Evolutionary conservation across 1,140 invertebrate species (phyloP).

Genomic region (Heliconius eleuchia): DNA sequence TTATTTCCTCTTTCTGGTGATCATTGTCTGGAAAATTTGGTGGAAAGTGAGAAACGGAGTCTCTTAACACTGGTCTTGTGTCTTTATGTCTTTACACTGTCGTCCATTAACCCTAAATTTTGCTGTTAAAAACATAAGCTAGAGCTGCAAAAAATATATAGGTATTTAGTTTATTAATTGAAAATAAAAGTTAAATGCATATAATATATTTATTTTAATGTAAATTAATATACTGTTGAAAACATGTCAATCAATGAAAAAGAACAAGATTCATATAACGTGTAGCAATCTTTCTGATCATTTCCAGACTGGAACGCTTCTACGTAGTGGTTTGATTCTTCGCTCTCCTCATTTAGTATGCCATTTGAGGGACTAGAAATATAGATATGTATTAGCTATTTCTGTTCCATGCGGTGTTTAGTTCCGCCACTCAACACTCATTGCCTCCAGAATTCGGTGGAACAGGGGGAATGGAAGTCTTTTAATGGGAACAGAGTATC

Average conservation of each 20-base stretch:
- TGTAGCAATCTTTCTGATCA: slow-evolving; percentile 47
- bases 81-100: too few relatives aligned
- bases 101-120: too few relatives aligned
- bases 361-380: slow-evolving; percentile 65
- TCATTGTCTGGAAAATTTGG: too few relatives aligned
- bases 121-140: too few relatives aligned
- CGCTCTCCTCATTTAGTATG: slow-evolving; percentile 27
- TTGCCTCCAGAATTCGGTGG: too few relatives aligned
- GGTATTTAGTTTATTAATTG: not conserved
- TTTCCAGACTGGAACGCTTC: slow-evolving; percentile 54
- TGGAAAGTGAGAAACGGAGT: too few relatives aligned
- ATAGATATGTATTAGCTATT: slow-evolving; percentile 1
- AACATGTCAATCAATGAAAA: slow-evolving; percentile 64
- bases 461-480: too few relatives aligned
- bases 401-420: not conserved
- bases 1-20: too few relatives aligned
- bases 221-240: slow-evolving; percentile 45
- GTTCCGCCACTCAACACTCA: too few relatives aligned
- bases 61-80: too few relatives aligned
- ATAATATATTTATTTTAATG: not conserved
- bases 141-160: too few relatives aligned
- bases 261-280: slow-evolving; percentile 47
- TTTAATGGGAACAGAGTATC: too few relatives aligned
- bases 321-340: slow-evolving; percentile 54
- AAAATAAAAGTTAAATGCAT: not conserved